A percentile compares a stretch with the other conserved stretches of the same genome.
phyloP scores from a whole-genome alignment of 2,113 vertebrate genomes.

The Pachypanchax playfairii region DNA sequence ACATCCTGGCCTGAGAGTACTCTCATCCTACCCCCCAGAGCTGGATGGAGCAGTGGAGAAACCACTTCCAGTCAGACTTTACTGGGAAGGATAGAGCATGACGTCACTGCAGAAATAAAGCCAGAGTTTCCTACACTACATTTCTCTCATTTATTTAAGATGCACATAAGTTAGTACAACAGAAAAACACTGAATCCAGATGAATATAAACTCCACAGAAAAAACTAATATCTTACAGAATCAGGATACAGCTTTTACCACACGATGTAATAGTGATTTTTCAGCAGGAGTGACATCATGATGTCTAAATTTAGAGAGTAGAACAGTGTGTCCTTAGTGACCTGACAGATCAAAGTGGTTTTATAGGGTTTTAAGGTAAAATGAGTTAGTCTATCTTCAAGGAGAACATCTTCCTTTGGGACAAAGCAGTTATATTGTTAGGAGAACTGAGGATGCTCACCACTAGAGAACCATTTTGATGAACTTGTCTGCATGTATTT shows the following conservation, averaged over 20 bases:
- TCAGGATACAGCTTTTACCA: neutral
- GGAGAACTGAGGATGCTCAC: neutral
- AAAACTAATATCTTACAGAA: neutral
- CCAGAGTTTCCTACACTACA: neutral
- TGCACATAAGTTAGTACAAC: neutral
- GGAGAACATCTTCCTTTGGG: constrained; percentile 11
- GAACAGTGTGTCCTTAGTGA: constrained; percentile 46
- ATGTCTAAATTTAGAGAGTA: constrained; percentile 6
- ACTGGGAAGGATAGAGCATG: constrained; percentile 10
- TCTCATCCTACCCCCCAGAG: constrained; percentile 5
- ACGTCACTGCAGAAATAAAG: neutral
- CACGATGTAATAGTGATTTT: constrained; percentile 6
- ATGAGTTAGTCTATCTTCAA: neutral
- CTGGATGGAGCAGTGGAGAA: constrained; percentile 33
- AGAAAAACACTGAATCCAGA: neutral
- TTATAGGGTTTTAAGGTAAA: constrained; percentile 2
- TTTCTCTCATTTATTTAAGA: neutral
- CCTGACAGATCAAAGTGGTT: constrained; percentile 19
- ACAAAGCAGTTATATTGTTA: constrained; percentile 2
- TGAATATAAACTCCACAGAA: too few species aligned
- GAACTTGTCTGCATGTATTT: constrained; percentile 46
- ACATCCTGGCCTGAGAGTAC: constrained; percentile 5
- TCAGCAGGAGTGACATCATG: constrained; percentile 23
- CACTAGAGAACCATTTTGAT: constrained; percentile 65
- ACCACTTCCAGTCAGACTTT: constrained; percentile 7